A percentile compares a stretch with the other conserved stretches of the same genome.
These are phyloP conservation scores for Psephotus haematonotus DNA, from an alignment of 2,113 vertebrate genomes.

Conservation along the genomic window DNA sequence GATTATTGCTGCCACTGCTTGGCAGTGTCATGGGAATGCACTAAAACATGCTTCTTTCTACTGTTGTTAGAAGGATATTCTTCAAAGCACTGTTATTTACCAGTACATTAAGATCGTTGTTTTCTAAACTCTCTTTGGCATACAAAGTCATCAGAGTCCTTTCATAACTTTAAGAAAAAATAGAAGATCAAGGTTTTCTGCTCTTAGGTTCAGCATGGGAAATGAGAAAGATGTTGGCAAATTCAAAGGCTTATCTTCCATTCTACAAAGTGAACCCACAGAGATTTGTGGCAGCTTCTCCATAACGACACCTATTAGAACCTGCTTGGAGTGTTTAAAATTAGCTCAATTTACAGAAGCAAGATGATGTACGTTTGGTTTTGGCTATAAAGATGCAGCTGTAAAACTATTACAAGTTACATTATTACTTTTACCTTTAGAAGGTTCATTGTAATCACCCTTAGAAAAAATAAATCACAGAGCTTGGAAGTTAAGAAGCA, in stretches of 20 bases:
- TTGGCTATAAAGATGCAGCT: neutral
- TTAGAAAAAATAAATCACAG: neutral
- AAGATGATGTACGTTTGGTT: neutral
- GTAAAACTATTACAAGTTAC: neutral
- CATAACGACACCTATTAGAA: neutral
- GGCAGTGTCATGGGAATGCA: slow-evolving; percentile 13
- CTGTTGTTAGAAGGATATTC: neutral
- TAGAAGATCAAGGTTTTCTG: neutral
- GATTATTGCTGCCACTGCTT: slow-evolving; percentile 44
- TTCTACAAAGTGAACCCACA: neutral
- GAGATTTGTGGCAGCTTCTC: neutral
- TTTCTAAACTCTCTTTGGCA: slow-evolving; percentile 36
- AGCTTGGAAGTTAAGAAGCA: neutral
- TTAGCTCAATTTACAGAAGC: slow-evolving; percentile 13
- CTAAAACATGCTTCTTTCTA: neutral
- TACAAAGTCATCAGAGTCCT: neutral
- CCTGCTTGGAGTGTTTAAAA: neutral
- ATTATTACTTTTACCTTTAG: neutral
- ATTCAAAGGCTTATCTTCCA: neutral
- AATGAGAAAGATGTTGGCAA: neutral
- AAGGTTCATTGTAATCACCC: neutral
- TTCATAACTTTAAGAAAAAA: neutral
- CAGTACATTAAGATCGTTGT: neutral
- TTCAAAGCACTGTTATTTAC: neutral
- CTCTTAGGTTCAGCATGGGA: neutral